Conservation (phyloP, 2,888 invertebrate genomes). For the Netelia inedita region DNA sequence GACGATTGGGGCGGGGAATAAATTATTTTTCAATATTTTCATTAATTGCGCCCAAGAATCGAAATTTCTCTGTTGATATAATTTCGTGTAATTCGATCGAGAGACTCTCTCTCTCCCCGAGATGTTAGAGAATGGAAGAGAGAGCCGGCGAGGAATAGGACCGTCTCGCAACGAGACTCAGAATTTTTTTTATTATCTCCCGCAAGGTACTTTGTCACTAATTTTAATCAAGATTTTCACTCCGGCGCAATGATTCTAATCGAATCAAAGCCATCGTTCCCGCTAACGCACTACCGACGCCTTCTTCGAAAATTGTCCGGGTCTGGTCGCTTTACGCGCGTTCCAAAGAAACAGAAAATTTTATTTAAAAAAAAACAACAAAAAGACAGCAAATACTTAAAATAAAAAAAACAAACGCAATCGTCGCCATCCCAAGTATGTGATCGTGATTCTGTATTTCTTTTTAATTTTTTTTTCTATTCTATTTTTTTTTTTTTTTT, state of each 20-base stretch:
- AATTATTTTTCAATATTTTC: neutral
- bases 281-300: constrained; percentile 17
- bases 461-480: constrained; percentile 66
- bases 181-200: neutral
- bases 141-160: neutral
- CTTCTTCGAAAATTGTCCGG: neutral
- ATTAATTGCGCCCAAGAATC: neutral
- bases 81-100: neutral
- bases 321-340: neutral
- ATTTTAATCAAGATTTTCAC: neutral
- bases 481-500: constrained; percentile 67
- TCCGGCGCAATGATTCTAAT: constrained; percentile 33
- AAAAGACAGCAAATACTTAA: neutral
- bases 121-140: neutral
- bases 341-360: neutral
- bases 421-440: neutral
- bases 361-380: neutral
- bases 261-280: constrained; percentile 37
- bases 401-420: neutral
- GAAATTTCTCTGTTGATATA: neutral
- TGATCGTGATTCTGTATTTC: constrained; percentile 61
- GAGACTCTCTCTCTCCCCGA: neutral
- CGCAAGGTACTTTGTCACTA: neutral
- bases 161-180: neutral
- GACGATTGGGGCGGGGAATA: neutral